These are phyloP conservation scores for Xestia sexstrigata DNA, from an alignment of 2,888 invertebrate genomes.

Conservation along the genomic window DNA sequence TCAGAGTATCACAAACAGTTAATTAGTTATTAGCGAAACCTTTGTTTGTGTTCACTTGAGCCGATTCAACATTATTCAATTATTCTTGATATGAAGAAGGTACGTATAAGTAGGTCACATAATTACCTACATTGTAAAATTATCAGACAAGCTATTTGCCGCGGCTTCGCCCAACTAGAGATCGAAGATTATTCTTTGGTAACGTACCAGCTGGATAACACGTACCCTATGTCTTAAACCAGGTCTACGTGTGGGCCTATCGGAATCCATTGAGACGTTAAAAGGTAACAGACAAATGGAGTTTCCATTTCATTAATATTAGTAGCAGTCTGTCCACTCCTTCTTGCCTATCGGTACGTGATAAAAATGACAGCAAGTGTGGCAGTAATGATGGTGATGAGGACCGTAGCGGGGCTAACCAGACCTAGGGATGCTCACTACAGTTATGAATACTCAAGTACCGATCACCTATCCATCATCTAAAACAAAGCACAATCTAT, in stretches of 20 bases:
- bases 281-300: background rate
- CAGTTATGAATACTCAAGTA: background rate
- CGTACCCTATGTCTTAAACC: background rate
- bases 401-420: background rate
- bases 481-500: background rate
- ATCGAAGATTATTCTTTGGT: background rate
- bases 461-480: background rate
- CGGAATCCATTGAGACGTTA: background rate
- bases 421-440: background rate
- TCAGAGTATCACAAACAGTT: conserved; percentile 42
- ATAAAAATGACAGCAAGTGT: background rate
- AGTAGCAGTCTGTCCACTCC: background rate
- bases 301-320: background rate
- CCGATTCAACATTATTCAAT: conserved; percentile 47
- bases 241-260: background rate
- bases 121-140: background rate
- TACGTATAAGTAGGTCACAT: background rate
- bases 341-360: background rate
- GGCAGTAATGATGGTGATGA: background rate
- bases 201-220: background rate
- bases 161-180: background rate
- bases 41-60: conserved; percentile 54
- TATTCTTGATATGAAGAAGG: conserved; percentile 11
- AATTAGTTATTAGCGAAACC: conserved; percentile 49
- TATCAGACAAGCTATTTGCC: background rate